Base-by-base conservation (phyloP, 1,140 invertebrate genomes). In the Zaprionus gabonicus region DNA sequence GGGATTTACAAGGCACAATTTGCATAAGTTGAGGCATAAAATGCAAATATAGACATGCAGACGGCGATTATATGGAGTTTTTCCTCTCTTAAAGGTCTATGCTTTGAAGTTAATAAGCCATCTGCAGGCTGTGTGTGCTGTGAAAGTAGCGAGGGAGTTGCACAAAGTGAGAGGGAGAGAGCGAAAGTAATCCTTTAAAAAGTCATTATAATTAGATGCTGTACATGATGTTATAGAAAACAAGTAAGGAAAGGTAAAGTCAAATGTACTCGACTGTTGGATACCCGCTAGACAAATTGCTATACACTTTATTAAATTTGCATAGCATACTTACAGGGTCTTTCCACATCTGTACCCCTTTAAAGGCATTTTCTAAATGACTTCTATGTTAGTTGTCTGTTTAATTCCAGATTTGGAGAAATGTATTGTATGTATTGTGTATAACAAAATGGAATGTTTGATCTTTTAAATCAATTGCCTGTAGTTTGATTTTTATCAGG, bases 1-100 rank as follows among this genome's bases (percentile, higher is more conserved):
- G 23, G 15, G 31, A 71, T 58, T 71, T 75, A 63, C 44, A 51
- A 71, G 31, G 55, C 57, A 74, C 5, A 46, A 46, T 68, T 73
- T 69, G 57, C 65, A 69, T 69, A 69, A 73, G 46, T 46, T 17
- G 41, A n/a, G 56, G 41, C 41, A 5, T 7, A n/a, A 13, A 69
- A 59, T 17, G 53, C 38, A 69, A 60, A 53, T 49, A 51, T 17
- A 53, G 31, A 46, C 34, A 15, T 4, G 46, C 46, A 1, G 10
- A 12, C 9, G 4, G 46, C 1, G 38, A 51, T 51, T 51, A 51
- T 25, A 25, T 51, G 12, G 17, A 51, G 17, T 23, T 25, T 12
- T 12, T 0, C 20, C 20, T 12, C 20, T 12, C 9, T 20, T 2
- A 25, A 51, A 51, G 46, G 46, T 51, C 5, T n/a, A 6, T n/a